phyloP scores from a whole-genome alignment of 2,888 invertebrate species.

The Drosophila neutralis region DNA sequence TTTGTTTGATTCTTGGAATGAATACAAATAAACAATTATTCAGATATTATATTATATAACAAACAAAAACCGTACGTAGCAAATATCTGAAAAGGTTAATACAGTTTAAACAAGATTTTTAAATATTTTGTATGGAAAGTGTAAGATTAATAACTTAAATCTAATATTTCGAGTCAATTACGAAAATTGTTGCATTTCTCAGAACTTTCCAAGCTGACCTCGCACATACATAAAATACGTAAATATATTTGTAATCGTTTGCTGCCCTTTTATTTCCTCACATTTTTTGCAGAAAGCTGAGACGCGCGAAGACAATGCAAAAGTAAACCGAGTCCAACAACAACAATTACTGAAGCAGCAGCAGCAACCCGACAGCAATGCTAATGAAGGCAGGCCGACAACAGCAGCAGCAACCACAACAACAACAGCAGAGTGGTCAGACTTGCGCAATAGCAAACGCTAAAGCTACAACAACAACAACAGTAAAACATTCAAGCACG shows the following conservation, averaged over 20 bases:
- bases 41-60: no score
- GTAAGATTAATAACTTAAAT: neutral
- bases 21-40: no score
- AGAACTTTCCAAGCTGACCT: conserved; percentile 20
- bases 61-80: no score
- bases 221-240: conserved; percentile 20
- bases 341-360: conserved; percentile 6
- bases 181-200: neutral
- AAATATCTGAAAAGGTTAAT: neutral
- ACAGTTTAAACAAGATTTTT: neutral
- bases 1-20: no score
- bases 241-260: conserved; percentile 50
- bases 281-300: conserved; percentile 71
- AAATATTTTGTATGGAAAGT: neutral
- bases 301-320: conserved; percentile 68
- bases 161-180: neutral
- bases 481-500: conserved; percentile 67
- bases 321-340: conserved; percentile 59
- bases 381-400: conserved; percentile 50
- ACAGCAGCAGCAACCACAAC: conserved; percentile 28
- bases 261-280: conserved; percentile 57
- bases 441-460: conserved; percentile 43
- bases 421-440: conserved; percentile 28
- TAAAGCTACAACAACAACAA: conserved; percentile 29
- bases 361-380: conserved; percentile 37